Percentiles rank a stretch among this genome's conserved stretches.
Conservation (phyloP, 2,888 invertebrate species). For the Mimachlamys varia region DNA sequence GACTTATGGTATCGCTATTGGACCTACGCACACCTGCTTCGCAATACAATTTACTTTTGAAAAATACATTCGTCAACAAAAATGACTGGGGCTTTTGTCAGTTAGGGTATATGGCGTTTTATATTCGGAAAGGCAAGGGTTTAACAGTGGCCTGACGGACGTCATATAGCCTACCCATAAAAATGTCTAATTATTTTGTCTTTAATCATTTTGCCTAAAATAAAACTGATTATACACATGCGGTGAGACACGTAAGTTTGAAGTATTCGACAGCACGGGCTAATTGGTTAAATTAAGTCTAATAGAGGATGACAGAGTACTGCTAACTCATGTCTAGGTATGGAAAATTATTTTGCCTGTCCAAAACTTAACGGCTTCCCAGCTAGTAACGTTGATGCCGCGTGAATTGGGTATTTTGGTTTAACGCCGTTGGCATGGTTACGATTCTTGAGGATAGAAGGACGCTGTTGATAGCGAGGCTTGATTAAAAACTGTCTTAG, state of each 20-base stretch:
- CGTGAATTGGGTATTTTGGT: slow-evolving; percentile 3
- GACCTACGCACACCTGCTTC: slow-evolving; percentile 34
- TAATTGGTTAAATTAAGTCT: slow-evolving; percentile 31
- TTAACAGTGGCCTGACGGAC: slow-evolving; percentile 24
- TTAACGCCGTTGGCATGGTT: slow-evolving; percentile 17
- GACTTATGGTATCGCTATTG: not conserved
- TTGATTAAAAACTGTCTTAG: not conserved
- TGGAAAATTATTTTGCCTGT: slow-evolving; percentile 36
- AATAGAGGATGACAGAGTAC: slow-evolving; percentile 29
- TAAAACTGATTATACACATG: slow-evolving; percentile 36
- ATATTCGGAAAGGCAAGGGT: not conserved
- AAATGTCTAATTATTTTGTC: slow-evolving; percentile 28
- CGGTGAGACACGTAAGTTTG: slow-evolving; percentile 27
- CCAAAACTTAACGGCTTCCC: slow-evolving; percentile 12
- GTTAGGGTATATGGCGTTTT: not conserved
- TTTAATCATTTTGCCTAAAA: slow-evolving; percentile 28
- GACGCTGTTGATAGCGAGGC: not conserved
- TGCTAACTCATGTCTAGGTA: slow-evolving; percentile 9
- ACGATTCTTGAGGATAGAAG: not conserved
- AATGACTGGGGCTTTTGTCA: not conserved
- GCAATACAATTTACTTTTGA: slow-evolving; percentile 36
- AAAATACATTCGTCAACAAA: slow-evolving; percentile 5
- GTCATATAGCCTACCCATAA: slow-evolving; percentile 26
- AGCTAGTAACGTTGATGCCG: slow-evolving; percentile 11
- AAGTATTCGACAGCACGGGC: slow-evolving; percentile 31